Base-by-base conservation (phyloP, 2,888 invertebrate species). In the Uropetala carovei region DNA sequence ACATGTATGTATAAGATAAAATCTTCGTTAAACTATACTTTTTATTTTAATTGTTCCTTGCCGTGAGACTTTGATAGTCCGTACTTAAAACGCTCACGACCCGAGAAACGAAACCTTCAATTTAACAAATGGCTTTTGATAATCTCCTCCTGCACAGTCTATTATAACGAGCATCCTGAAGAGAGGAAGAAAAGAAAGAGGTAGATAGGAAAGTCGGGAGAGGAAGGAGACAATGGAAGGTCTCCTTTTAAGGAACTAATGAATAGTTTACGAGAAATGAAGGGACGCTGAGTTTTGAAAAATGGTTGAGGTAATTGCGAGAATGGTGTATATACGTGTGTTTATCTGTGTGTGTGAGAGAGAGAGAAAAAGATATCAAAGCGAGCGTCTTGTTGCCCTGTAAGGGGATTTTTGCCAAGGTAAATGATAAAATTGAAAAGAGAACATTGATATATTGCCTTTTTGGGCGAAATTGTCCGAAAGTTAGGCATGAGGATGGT, bases 211-310 rank as follows among this genome's bases (percentile, higher is more conserved):
- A 57, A 57, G 83, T 11, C 9, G n/a, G n/a, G 18, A 57, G 57
- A 56, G 57, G 57, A 83, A 83, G 43, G n/a, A 83, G 56, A 83
- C 83, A 83, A 83, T 83, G 83, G 57, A 16, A 83, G n/a, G 83
- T n/a, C 16, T 83, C 83, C 57, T 11, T 83, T 43, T 83, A 83
- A 83, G 83, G 83, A 57, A 10, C 83, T 83, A 83, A 83, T 83
- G 83, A 83, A 83, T 83, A 83, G 83, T 57, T 83, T 83, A 83
- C 11, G 57, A 57, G 83, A 43, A 83, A 83, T 83, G 83, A n/a
- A 11, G 3, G 57, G 83, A 57, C 43, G 56, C 56, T 83, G 83
- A 83, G 57, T 83, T 83, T 83, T 14, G 83, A 83, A 56, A 18
- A 83, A 82, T n/a, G 82, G 16, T 18, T 43, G 82, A 27, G 83